These are phyloP conservation scores for Lampris incognitus DNA, from an alignment of 2,113 vertebrate species.

Conservation along the genomic window DNA sequence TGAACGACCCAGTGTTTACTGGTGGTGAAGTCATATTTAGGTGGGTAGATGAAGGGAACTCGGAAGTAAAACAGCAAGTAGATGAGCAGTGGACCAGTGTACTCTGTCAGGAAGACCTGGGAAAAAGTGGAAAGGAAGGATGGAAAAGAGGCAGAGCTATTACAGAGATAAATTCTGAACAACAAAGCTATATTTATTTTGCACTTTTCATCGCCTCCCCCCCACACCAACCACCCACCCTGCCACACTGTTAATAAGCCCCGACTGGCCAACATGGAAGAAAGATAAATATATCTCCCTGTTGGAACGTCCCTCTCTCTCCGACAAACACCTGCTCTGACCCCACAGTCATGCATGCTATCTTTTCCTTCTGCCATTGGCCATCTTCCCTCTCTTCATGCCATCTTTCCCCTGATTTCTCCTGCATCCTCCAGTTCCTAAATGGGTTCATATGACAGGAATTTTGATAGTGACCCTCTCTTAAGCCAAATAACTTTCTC, in stretches of 20 bases:
- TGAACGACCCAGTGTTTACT: conserved; percentile 93
- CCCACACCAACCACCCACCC: neutral
- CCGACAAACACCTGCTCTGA: too few relatives aligned
- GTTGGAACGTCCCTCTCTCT: neutral
- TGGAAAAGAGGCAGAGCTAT: neutral
- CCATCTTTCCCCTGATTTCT: neutral
- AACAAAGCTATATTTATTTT: neutral
- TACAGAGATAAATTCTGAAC: neutral
- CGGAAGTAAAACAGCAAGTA: conserved; percentile 94
- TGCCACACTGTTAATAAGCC: neutral
- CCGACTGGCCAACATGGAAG: neutral
- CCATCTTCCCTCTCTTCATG: neutral
- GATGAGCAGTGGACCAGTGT: conserved; percentile 89
- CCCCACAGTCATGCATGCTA: too few relatives aligned
- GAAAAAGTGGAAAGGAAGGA: neutral
- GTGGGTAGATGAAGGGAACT: conserved; percentile 90
- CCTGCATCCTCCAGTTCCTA: neutral
- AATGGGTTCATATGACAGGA: too few relatives aligned
- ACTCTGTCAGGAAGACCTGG: conserved; percentile 93
- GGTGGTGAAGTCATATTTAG: conserved; percentile 91
- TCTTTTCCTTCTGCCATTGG: too few relatives aligned
- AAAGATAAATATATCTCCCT: neutral
- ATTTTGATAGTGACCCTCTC: neutral
- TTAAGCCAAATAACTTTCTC: conserved; percentile 1
- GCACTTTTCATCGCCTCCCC: neutral